phyloP scores from a whole-genome alignment of 2,797 vertebrate genomes.

The Girardinus metallicus region DNA sequence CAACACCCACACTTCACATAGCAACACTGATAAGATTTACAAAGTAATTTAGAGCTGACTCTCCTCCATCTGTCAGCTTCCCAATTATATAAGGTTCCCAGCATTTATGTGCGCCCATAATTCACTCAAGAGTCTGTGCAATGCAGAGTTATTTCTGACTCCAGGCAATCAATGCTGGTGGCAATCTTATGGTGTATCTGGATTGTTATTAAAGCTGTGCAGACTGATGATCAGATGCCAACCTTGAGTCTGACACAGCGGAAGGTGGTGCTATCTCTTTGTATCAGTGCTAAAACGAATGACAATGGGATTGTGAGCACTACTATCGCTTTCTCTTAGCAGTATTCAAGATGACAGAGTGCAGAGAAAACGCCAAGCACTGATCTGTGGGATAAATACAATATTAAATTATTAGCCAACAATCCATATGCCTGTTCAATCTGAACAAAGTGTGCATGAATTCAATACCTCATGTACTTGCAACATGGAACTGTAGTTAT shows the following conservation, averaged over 20 bases:
- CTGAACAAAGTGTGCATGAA: constrained; percentile 25
- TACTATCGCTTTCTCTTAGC: constrained; percentile 16
- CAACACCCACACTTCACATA: constrained; percentile 55
- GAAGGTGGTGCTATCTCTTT: constrained; percentile 21
- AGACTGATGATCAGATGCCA: constrained; percentile 19
- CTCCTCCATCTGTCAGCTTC: constrained; percentile 48
- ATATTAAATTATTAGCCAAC: constrained; percentile 37
- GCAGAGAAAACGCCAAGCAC: constrained; percentile 44
- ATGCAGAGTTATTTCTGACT: constrained; percentile 23
- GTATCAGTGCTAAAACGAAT: constrained; percentile 25
- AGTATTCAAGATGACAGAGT: constrained; percentile 47
- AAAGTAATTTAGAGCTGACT: constrained; percentile 50
- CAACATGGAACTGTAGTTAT: neutral
- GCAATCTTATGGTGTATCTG: constrained; percentile 11
- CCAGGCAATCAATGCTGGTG: neutral
- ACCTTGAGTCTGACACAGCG: constrained; percentile 1
- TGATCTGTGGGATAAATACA: constrained; percentile 57
- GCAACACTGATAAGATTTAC: constrained; percentile 59
- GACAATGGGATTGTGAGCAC: constrained; percentile 32
- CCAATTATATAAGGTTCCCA: constrained; percentile 32
- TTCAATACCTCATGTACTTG: constrained; percentile 17
- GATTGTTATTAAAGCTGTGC: neutral
- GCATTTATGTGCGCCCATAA: constrained; percentile 35
- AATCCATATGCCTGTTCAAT: constrained; percentile 43
- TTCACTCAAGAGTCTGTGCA: constrained; percentile 33